These are phyloP conservation scores for Homarus americanus DNA, from an alignment of 1,140 invertebrate species.

Conservation along the genomic window DNA sequence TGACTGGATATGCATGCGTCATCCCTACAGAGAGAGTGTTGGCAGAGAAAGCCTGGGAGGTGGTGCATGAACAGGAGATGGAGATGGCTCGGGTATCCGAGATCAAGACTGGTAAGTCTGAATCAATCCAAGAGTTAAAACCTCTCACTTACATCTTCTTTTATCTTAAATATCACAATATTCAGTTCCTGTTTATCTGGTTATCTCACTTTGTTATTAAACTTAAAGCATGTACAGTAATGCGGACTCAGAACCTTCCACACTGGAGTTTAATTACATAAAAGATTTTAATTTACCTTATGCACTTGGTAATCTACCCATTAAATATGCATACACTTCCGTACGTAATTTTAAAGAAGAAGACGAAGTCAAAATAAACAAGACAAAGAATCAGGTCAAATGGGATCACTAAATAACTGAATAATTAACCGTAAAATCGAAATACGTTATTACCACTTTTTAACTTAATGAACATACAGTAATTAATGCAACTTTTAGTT, in stretches of 20 bases:
- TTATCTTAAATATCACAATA: neutral
- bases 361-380: too few relatives aligned
- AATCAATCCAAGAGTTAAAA: neutral
- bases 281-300: too few relatives aligned
- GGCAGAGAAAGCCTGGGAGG: conserved; percentile 68
- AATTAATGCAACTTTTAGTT: too few relatives aligned
- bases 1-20: conserved; percentile 35
- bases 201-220: neutral
- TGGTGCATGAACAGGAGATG: conserved; percentile 67
- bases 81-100: conserved; percentile 61
- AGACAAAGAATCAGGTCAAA: too few relatives aligned
- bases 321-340: too few relatives aligned
- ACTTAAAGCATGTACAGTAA: neutral
- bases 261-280: neutral
- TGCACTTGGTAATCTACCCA: too few relatives aligned
- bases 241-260: too few relatives aligned
- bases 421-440: too few relatives aligned
- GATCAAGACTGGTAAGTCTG: conserved; percentile 65
- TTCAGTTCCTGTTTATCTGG: conserved; percentile 4
- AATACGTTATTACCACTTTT: too few relatives aligned
- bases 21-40: conserved; percentile 66
- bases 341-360: too few relatives aligned
- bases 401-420: too few relatives aligned
- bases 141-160: neutral
- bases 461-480: too few relatives aligned